A percentile compares a stretch with the other conserved stretches of the same genome.
Evolutionary conservation across 2,797 vertebrate genomes (phyloP).

Genomic region (Mormyrops boulengeri): DNA sequence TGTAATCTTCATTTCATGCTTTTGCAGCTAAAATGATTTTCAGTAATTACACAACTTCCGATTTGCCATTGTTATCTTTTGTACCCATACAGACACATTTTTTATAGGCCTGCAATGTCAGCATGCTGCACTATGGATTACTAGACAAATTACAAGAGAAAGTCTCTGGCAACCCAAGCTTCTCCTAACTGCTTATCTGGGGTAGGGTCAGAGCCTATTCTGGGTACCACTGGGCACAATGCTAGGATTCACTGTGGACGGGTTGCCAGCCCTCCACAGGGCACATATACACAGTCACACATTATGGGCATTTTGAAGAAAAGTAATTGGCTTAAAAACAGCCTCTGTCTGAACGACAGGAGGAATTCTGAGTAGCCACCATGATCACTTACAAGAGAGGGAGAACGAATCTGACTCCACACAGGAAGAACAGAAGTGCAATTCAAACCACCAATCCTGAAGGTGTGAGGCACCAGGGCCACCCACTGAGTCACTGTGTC

Average conservation of each 20-base stretch:
- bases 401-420: not conserved
- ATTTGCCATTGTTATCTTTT: not conserved
- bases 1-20: conserved; percentile 12
- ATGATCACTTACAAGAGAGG: not conserved
- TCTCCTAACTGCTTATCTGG: not conserved
- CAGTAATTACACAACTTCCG: conserved; percentile 1
- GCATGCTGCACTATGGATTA: not conserved
- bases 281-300: not conserved
- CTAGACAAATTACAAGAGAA: not conserved
- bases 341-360: not conserved
- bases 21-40: conserved; percentile 9
- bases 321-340: not conserved
- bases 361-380: not conserved
- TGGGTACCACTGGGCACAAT: not conserved
- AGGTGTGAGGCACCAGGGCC: not conserved
- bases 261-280: not conserved
- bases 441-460: not conserved
- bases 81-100: not conserved
- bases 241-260: not conserved
- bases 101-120: not conserved
- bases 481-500: not conserved
- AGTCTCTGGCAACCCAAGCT: not conserved
- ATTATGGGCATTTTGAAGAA: not conserved
- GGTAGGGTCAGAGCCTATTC: not conserved
- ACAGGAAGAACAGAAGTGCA: not conserved